Evolutionary conservation across 2,797 vertebrate genomes (phyloP).

Genomic region (Hipposideros larvatus): DNA sequence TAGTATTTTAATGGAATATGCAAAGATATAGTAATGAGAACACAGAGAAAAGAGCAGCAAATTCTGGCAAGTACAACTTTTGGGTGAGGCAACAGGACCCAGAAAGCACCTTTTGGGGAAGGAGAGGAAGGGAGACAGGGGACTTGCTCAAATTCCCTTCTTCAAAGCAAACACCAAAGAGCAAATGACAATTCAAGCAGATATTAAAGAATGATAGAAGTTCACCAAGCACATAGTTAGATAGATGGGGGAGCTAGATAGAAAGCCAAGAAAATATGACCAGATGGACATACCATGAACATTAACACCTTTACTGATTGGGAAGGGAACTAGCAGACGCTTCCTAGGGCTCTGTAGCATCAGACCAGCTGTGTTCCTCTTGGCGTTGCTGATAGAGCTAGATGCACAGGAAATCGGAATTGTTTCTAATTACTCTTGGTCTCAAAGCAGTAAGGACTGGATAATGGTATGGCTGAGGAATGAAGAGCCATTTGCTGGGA

Average conservation of each 20-base stretch:
- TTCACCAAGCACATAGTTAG: neutral
- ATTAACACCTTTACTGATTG: neutral
- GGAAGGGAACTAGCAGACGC: neutral
- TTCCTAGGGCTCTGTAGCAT: neutral
- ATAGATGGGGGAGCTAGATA: neutral
- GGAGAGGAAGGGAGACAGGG: neutral
- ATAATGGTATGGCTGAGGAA: neutral
- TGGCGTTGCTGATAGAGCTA: neutral
- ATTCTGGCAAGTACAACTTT: constrained; percentile 25
- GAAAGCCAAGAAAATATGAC: neutral
- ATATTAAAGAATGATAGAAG: constrained; percentile 14
- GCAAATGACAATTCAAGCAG: neutral
- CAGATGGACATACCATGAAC: neutral
- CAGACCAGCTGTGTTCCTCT: neutral
- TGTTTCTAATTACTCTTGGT: neutral
- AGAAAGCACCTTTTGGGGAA: constrained; percentile 40
- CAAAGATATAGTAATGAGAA: constrained; percentile 49
- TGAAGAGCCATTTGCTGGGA: neutral
- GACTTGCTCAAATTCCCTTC: neutral
- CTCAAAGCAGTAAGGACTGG: neutral
- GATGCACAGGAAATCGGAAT: constrained; percentile 38
- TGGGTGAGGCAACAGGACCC: neutral
- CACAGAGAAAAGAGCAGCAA: neutral
- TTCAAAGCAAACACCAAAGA: constrained; percentile 15
- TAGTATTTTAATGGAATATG: constrained; percentile 60